Percentiles rank a stretch among this genome's conserved stretches.
Evolutionary conservation across 2,113 vertebrate genomes (phyloP).

Genomic region (Eudyptes chrysolophus): DNA sequence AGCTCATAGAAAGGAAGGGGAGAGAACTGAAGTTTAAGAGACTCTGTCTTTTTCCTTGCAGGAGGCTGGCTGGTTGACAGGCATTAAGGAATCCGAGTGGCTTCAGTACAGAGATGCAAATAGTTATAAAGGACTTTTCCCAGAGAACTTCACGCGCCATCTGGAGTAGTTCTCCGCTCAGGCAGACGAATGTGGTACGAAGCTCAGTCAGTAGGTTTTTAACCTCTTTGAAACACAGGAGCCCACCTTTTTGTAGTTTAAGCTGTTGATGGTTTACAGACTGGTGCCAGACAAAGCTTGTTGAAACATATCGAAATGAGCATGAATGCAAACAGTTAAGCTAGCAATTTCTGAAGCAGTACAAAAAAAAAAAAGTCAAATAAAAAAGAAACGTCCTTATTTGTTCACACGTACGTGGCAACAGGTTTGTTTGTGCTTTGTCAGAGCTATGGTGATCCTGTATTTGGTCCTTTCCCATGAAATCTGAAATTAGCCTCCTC

Average conservation of each 20-base stretch:
- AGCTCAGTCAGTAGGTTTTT: slow-evolving; percentile 54
- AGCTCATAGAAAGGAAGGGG: background rate
- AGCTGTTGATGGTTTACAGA: slow-evolving; percentile 59
- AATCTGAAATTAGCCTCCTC: slow-evolving; percentile 75
- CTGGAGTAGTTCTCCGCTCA: slow-evolving; percentile 74
- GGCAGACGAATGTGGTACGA: background rate
- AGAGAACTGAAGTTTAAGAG: background rate
- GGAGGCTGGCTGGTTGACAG: slow-evolving; percentile 97
- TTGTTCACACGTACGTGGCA: slow-evolving; percentile 69
- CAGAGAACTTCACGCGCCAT: slow-evolving; percentile 90
- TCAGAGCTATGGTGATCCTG: slow-evolving; percentile 80
- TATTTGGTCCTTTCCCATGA: slow-evolving; percentile 74
- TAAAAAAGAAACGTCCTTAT: slow-evolving; percentile 63
- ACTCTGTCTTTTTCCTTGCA: slow-evolving; percentile 67
- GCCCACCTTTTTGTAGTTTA: slow-evolving; percentile 59
- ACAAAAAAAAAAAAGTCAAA: background rate
- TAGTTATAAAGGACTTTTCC: slow-evolving; percentile 91
- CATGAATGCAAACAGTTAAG: slow-evolving; percentile 73
- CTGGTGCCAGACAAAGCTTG: slow-evolving; percentile 62
- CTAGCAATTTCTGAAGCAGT: slow-evolving; percentile 64
- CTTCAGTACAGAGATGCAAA: slow-evolving; percentile 75
- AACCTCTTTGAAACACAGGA: slow-evolving; percentile 65
- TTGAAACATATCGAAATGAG: slow-evolving; percentile 60
- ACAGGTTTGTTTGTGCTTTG: slow-evolving; percentile 80
- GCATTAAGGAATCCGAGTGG: slow-evolving; percentile 90